phyloP scores from a whole-genome alignment of 2,888 invertebrate genomes.

The Lasioglossum figueresi region DNA sequence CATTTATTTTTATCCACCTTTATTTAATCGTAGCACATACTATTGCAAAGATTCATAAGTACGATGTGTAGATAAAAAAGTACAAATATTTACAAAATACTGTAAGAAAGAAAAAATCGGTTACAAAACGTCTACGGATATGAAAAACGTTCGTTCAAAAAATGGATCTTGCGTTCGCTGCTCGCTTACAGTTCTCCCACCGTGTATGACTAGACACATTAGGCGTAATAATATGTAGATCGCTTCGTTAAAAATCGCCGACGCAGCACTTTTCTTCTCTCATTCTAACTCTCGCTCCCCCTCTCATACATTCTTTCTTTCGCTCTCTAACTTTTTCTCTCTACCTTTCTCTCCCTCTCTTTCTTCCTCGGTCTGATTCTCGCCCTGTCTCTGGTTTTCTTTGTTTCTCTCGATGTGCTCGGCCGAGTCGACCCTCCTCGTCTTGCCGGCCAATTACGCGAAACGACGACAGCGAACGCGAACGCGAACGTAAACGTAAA shows the following conservation, averaged over 20 bases:
- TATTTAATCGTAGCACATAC: constrained; percentile 73
- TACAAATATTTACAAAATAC: constrained; percentile 82
- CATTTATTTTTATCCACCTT: constrained; percentile 61
- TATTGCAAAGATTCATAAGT: constrained; percentile 73
- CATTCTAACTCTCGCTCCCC: neutral
- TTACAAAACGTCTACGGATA: constrained; percentile 69
- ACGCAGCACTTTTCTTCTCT: constrained; percentile 18
- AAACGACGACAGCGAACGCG: neutral
- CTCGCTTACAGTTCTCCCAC: constrained; percentile 61
- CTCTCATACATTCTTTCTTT: neutral
- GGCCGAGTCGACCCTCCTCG: constrained; percentile 22
- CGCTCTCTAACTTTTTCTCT: neutral
- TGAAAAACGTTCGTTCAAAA: constrained; percentile 68
- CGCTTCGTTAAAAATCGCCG: constrained; percentile 57
- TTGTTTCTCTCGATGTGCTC: constrained; percentile 16
- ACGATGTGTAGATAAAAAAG: constrained; percentile 77
- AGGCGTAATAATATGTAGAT: constrained; percentile 59
- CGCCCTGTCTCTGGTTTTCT: neutral
- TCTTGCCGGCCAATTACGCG: constrained; percentile 2
- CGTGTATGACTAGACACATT: constrained; percentile 72
- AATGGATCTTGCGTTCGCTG: constrained; percentile 66
- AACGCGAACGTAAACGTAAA: neutral
- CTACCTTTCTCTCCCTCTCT: constrained; percentile 3
- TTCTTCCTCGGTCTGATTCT: neutral
- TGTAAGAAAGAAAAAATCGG: constrained; percentile 72